Percentiles rank a stretch among this genome's conserved stretches.
These are phyloP conservation scores for Andrena praecox DNA, from an alignment of 2,888 invertebrate species.

Conservation along the genomic window DNA sequence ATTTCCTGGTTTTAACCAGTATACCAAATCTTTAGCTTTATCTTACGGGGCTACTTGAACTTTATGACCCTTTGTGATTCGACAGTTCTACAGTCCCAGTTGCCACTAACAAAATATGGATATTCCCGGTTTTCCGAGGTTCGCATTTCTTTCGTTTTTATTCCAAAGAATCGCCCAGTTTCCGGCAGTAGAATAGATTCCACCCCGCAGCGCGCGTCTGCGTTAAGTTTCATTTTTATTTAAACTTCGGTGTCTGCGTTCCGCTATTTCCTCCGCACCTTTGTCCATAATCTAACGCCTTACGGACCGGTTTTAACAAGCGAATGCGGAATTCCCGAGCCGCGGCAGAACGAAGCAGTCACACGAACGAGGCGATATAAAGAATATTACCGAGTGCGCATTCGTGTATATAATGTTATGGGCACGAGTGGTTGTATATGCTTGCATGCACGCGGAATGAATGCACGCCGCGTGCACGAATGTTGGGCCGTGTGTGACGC, in stretches of 20 bases:
- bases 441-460: constrained; percentile 39
- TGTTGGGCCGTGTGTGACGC: constrained; percentile 40
- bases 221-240: constrained; percentile 1
- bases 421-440: constrained; percentile 15
- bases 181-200: background rate
- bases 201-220: background rate
- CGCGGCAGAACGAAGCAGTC: background rate
- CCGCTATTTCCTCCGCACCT: constrained; percentile 9
- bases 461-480: constrained; percentile 34
- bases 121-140: too few relatives aligned
- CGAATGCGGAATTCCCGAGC: background rate
- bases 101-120: too few relatives aligned
- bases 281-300: constrained; percentile 24
- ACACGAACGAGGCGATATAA: constrained; percentile 46
- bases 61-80: too few relatives aligned
- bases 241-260: background rate
- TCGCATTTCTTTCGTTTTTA: too few relatives aligned
- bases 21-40: too few relatives aligned
- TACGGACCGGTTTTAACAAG: constrained; percentile 11
- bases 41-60: too few relatives aligned
- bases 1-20: too few relatives aligned
- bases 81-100: too few relatives aligned
- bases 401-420: constrained; percentile 31
- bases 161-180: too few relatives aligned
- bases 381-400: constrained; percentile 58